phyloP scores from a whole-genome alignment of 1,140 invertebrate genomes.

The Drosophila arawakana region DNA sequence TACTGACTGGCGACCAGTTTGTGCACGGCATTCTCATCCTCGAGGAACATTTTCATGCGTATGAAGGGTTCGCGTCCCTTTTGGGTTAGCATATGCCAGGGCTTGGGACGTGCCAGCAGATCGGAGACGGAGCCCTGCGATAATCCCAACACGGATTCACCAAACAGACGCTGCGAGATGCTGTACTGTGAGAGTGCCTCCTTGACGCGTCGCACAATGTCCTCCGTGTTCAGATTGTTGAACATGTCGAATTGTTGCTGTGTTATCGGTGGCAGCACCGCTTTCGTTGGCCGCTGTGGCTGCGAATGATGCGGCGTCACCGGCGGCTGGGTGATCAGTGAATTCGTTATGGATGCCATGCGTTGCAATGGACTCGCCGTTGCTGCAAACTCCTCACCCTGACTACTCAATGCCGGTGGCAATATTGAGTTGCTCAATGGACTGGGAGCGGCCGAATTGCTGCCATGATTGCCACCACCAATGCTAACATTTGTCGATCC shows the following conservation, averaged over 20 bases:
- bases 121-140: slow-evolving; percentile 98
- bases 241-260: slow-evolving; percentile 99
- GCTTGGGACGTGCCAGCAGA: slow-evolving; percentile 96
- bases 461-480: slow-evolving; percentile 15
- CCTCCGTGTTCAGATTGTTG: slow-evolving; percentile 99
- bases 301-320: slow-evolving; percentile 92
- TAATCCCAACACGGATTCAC: slow-evolving; percentile 97
- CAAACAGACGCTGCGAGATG: slow-evolving; percentile 99
- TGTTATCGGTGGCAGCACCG: slow-evolving; percentile 98
- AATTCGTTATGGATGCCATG: slow-evolving; percentile 99
- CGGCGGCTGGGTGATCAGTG: slow-evolving; percentile 95
- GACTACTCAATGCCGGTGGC: slow-evolving; percentile 89
- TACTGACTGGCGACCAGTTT: slow-evolving; percentile 98
- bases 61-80: slow-evolving; percentile 99
- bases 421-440: slow-evolving; percentile 92
- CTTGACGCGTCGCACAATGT: slow-evolving; percentile 98
- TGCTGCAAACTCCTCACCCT: slow-evolving; percentile 91
- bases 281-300: slow-evolving; percentile 95
- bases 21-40: slow-evolving; percentile 98
- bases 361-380: slow-evolving; percentile 96
- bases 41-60: slow-evolving; percentile 98
- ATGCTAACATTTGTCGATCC: slow-evolving; percentile 30
- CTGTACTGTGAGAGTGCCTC: slow-evolving; percentile 99
- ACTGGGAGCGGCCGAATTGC: slow-evolving; percentile 87
- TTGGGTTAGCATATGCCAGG: slow-evolving; percentile 98